A percentile compares a stretch with the other conserved stretches of the same genome.
Conservation (phyloP, 1,140 invertebrate species). For the Dendroctonus ponderosae region DNA sequence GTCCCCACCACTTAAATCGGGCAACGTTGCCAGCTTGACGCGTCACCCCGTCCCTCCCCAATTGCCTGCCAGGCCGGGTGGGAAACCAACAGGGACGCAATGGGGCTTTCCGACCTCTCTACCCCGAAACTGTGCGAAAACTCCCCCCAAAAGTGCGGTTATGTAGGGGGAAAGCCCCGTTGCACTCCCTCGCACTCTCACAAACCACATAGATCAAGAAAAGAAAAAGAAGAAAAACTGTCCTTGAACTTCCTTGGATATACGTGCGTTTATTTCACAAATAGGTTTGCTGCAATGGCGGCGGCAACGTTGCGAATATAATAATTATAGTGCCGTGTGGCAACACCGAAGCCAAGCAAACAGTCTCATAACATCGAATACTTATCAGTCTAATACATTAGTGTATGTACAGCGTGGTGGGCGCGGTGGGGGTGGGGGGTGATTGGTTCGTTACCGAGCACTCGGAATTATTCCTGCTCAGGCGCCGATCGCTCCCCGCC, state of each 20-base stretch:
- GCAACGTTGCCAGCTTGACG: no score
- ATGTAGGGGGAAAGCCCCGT: no score
- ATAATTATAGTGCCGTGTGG: conserved; percentile 35
- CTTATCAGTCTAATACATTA: conserved; percentile 37
- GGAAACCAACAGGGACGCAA: no score
- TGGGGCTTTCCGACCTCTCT: neutral
- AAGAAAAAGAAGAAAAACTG: conserved; percentile 33
- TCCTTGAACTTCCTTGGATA: conserved; percentile 34
- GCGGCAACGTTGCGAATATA: conserved; percentile 23
- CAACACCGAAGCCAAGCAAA: conserved; percentile 44
- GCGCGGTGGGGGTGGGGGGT: neutral
- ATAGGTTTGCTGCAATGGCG: conserved; percentile 43
- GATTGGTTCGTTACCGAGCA: neutral
- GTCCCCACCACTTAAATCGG: no score
- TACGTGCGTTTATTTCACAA: conserved; percentile 48
- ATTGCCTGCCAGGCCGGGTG: no score
- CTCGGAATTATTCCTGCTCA: no score
- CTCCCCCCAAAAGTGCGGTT: no score
- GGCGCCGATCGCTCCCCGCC: no score
- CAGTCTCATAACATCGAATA: conserved; percentile 51
- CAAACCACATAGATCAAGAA: no score
- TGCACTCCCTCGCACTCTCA: no score
- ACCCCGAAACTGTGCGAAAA: neutral
- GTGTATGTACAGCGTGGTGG: conserved; percentile 23
- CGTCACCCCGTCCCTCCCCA: no score